Evolutionary conservation across 2,113 vertebrate species (phyloP).

Genomic region (Heterotis niloticus): DNA sequence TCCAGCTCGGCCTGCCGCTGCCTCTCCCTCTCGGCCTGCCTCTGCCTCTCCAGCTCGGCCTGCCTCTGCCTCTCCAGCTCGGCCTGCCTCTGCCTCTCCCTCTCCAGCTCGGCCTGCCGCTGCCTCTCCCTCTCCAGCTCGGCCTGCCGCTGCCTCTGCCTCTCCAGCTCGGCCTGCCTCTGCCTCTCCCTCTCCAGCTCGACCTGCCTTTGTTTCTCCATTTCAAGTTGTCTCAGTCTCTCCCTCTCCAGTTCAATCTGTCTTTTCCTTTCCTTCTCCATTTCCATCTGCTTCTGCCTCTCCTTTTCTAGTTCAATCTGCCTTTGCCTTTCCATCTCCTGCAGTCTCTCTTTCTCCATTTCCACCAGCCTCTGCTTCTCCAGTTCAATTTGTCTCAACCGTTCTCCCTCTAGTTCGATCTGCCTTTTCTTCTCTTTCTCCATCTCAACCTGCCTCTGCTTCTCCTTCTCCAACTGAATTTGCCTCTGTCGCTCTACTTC

Average conservation of each 20-base stretch:
- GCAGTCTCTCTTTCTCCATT: not conserved
- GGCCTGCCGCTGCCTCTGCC: not conserved
- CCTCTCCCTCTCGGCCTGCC: constrained; percentile 3
- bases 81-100: not conserved
- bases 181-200: not conserved
- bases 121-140: constrained; percentile 14
- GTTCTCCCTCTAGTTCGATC: not conserved
- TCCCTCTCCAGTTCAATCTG: constrained; percentile 1
- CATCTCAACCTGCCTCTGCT: not conserved
- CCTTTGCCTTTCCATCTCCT: not conserved
- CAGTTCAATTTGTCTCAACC: not conserved
- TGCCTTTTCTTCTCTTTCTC: not conserved
- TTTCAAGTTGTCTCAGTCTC: not conserved
- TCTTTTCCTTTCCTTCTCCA: not conserved
- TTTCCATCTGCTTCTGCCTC: constrained; percentile 9
- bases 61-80: not conserved
- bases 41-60: not conserved
- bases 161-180: not conserved
- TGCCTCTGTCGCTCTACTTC: not conserved
- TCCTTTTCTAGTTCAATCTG: constrained; percentile 10
- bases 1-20: constrained; percentile 12
- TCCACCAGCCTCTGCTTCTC: constrained; percentile 16
- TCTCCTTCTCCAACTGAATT: not conserved
- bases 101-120: not conserved
- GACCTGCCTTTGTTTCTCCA: not conserved